Conservation (phyloP, 2,888 invertebrate species). For the Oscheius myriophilus region DNA sequence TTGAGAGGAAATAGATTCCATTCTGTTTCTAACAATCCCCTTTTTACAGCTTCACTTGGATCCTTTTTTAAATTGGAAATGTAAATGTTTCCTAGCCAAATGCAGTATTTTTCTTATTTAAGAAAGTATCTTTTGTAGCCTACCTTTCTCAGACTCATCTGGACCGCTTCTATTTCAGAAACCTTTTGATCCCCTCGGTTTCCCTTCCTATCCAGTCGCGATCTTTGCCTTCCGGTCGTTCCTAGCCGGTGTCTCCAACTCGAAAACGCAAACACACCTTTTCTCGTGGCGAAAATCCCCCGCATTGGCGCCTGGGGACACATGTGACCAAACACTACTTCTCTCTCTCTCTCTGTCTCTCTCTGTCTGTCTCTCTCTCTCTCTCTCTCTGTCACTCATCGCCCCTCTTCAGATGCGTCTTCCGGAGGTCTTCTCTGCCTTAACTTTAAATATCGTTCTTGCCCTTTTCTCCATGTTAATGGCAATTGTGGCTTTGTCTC, state of each 20-base stretch:
- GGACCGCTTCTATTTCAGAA: too few species aligned
- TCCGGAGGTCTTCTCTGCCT: slow-evolving; percentile 35
- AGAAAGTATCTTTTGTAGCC: too few species aligned
- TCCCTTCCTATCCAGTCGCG: background rate
- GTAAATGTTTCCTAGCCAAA: too few species aligned
- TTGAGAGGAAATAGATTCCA: too few species aligned
- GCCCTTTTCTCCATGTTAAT: slow-evolving; percentile 44
- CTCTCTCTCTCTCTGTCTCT: slow-evolving; percentile 18
- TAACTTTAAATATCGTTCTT: slow-evolving; percentile 36
- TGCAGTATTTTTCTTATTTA: too few species aligned
- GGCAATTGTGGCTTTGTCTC: slow-evolving; percentile 37
- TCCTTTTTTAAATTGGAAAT: too few species aligned
- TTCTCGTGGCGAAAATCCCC: slow-evolving; percentile 1
- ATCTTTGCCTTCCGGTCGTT: slow-evolving; percentile 1
- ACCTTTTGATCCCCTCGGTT: background rate
- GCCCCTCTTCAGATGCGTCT: slow-evolving; percentile 16
- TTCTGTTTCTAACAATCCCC: too few species aligned
- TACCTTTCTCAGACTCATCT: too few species aligned
- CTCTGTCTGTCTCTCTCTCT: slow-evolving; percentile 8
- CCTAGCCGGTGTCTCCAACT: slow-evolving; percentile 14
- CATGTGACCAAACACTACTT: background rate
- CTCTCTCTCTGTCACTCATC: slow-evolving; percentile 4
- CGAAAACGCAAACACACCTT: slow-evolving; percentile 21
- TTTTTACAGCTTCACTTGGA: too few species aligned
- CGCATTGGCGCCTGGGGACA: slow-evolving; percentile 10